These are phyloP conservation scores for Mus pahari DNA, from an alignment of 2,113 vertebrate species.

Conservation along the genomic window DNA sequence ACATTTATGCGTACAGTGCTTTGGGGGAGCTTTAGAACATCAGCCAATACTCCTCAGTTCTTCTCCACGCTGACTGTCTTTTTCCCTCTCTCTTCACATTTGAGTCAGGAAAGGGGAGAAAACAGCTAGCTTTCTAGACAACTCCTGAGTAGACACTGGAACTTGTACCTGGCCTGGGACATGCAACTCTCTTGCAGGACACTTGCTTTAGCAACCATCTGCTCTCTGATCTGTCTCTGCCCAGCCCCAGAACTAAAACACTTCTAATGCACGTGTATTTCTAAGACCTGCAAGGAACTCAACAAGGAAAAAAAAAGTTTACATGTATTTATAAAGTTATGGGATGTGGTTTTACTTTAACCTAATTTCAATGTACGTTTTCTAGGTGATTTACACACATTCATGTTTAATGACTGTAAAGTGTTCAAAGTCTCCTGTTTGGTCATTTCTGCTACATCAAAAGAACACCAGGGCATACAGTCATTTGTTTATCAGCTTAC, in stretches of 20 bases:
- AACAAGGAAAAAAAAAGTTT: constrained; percentile 9
- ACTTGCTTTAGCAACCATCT: background rate
- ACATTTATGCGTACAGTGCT: background rate
- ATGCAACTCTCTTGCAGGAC: background rate
- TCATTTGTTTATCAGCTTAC: background rate
- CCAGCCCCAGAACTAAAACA: background rate
- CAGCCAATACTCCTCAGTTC: background rate
- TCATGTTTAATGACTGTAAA: background rate
- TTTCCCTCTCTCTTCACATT: background rate
- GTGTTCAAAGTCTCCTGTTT: background rate
- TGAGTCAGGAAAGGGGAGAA: background rate
- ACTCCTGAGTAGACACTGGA: background rate
- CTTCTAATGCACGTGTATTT: background rate
- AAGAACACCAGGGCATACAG: background rate
- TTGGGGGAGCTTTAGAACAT: background rate
- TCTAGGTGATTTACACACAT: constrained; percentile 17
- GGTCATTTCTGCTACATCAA: constrained; percentile 14
- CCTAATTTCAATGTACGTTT: constrained; percentile 33
- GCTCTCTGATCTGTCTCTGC: background rate
- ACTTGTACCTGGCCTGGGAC: background rate
- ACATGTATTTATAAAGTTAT: constrained; percentile 2
- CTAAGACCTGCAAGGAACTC: background rate
- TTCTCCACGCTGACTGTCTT: background rate
- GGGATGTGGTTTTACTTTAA: background rate
- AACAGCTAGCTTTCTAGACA: no score